phyloP scores from a whole-genome alignment of 2,113 vertebrate species.

The Panthera leo region DNA sequence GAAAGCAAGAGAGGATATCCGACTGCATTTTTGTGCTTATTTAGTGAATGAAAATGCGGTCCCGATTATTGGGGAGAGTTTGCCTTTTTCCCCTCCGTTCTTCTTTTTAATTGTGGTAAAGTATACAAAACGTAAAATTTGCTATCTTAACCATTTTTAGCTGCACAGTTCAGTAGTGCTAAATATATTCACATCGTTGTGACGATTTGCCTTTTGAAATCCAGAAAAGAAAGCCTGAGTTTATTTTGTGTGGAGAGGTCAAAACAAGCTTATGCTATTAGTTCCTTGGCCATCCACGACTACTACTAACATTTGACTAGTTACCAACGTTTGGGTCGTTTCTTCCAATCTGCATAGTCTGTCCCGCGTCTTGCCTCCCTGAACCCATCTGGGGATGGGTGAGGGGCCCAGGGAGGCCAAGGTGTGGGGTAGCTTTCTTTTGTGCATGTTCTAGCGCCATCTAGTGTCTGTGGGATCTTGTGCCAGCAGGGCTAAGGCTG shows the following conservation, averaged over 20 bases:
- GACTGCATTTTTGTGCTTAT: neutral
- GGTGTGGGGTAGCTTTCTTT: neutral
- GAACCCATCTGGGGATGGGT: neutral
- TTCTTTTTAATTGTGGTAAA: neutral
- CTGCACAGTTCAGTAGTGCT: neutral
- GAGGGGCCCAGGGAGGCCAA: neutral
- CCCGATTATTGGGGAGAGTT: neutral
- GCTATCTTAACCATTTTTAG: neutral
- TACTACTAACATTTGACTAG: neutral
- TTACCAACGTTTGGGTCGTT: neutral
- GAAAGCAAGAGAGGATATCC: neutral
- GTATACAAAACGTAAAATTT: neutral
- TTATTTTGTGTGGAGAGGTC: neutral
- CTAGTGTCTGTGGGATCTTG: conserved; percentile 52
- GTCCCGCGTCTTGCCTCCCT: neutral
- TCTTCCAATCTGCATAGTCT: neutral
- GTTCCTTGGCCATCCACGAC: neutral
- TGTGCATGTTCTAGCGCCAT: conserved; percentile 35
- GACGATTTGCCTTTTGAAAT: conserved; percentile 17
- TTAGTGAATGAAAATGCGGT: neutral
- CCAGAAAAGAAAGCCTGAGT: neutral
- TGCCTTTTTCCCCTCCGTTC: neutral
- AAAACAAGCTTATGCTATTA: neutral
- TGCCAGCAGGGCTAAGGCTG: fast-evolving
- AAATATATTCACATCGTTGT: neutral